Conservation (phyloP, 2,888 invertebrate species). For the Lacanobia wlatinum region DNA sequence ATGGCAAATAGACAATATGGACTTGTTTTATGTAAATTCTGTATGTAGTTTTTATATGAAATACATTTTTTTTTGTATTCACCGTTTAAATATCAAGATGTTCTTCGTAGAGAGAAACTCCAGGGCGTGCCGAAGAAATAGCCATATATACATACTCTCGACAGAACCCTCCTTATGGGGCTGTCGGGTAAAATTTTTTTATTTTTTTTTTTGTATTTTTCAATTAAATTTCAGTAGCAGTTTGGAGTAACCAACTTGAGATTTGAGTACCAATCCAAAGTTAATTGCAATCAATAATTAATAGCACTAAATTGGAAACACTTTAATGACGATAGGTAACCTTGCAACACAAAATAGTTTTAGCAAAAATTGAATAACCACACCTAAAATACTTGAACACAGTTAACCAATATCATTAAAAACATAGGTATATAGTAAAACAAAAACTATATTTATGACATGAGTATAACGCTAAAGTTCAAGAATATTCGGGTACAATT, state of each 20-base stretch:
- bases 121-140: too few relatives aligned
- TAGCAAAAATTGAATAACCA: conserved; percentile 21
- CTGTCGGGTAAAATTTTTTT: too few relatives aligned
- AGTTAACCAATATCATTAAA: conserved; percentile 22
- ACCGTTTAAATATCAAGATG: too few relatives aligned
- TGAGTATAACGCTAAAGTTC: conserved; percentile 53
- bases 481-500: conserved; percentile 54
- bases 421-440: conserved; percentile 28
- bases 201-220: too few relatives aligned
- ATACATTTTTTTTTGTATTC: background rate
- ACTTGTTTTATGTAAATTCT: conserved; percentile 47
- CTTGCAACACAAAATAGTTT: conserved; percentile 25
- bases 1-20: conserved; percentile 42
- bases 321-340: conserved; percentile 15
- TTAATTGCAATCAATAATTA: conserved; percentile 18
- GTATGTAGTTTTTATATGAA: conserved; percentile 5
- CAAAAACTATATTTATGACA: conserved; percentile 59
- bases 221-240: too few relatives aligned
- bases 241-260: background rate
- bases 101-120: too few relatives aligned
- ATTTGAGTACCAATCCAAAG: background rate
- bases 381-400: conserved; percentile 27
- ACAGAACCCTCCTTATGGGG: too few relatives aligned
- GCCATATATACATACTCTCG: too few relatives aligned
- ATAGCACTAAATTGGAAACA: conserved; percentile 18